These are phyloP conservation scores for Atrina japonica DNA, from an alignment of 2,888 invertebrate species.

Conservation along the genomic window DNA sequence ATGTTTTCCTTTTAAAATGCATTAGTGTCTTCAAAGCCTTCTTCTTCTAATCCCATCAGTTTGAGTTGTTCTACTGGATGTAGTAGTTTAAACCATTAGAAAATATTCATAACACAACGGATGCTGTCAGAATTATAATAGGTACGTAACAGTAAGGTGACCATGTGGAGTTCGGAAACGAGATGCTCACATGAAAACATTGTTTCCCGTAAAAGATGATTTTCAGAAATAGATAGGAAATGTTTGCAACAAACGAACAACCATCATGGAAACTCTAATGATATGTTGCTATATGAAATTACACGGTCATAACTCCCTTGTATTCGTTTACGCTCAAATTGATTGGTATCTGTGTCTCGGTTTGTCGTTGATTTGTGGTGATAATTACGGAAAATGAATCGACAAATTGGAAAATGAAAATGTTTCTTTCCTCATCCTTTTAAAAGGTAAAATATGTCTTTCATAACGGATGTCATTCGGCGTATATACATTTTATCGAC, in stretches of 20 bases:
- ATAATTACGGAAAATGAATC: no score
- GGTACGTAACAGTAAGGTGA: slow-evolving; percentile 23
- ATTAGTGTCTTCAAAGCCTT: slow-evolving; percentile 33
- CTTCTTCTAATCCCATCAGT: slow-evolving; percentile 25
- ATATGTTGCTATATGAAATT: slow-evolving; percentile 19
- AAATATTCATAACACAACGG: slow-evolving; percentile 41
- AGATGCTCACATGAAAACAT: slow-evolving; percentile 37
- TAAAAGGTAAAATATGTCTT: no score
- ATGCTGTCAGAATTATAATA: slow-evolving; percentile 32
- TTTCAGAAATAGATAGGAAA: slow-evolving; percentile 23
- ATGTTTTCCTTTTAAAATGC: slow-evolving; percentile 40
- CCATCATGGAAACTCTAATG: slow-evolving; percentile 7
- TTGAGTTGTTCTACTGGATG: background rate
- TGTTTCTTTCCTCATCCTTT: no score
- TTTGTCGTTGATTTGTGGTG: no score
- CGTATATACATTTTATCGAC: no score
- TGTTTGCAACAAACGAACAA: slow-evolving; percentile 27
- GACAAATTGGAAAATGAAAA: no score
- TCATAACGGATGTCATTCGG: no score
- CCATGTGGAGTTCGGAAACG: slow-evolving; percentile 27
- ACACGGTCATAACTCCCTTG: slow-evolving; percentile 7
- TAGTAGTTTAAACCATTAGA: slow-evolving; percentile 24
- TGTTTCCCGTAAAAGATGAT: slow-evolving; percentile 27
- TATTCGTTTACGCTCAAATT: no score
- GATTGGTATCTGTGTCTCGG: no score